Conservation (phyloP, 1,140 invertebrate genomes). For the Trichonephila clavata region DNA sequence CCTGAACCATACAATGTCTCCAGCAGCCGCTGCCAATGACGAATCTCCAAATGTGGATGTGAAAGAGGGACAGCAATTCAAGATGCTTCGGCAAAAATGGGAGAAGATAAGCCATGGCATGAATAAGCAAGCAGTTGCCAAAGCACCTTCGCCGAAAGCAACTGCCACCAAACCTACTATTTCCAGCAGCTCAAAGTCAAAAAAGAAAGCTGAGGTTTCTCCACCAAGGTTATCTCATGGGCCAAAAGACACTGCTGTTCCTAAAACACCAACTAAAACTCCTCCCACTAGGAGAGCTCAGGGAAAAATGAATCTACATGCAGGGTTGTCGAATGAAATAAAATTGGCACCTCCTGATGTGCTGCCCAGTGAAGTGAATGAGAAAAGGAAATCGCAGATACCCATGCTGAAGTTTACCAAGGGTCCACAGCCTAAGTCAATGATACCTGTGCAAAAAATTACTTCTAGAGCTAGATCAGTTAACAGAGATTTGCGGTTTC, state of each 20-base stretch:
- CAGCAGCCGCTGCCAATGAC: slow-evolving; percentile 23
- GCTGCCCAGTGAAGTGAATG: not conserved
- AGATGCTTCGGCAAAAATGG: slow-evolving; percentile 76
- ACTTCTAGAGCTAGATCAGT: slow-evolving; percentile 61
- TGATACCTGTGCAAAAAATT: slow-evolving; percentile 71
- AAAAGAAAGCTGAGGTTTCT: slow-evolving; percentile 61
- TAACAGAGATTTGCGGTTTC: slow-evolving; percentile 66
- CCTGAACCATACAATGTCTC: slow-evolving; percentile 19
- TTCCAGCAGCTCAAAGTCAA: slow-evolving; percentile 67
- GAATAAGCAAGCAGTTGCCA: slow-evolving; percentile 57
- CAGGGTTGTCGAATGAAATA: not conserved
- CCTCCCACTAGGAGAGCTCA: slow-evolving; percentile 23
- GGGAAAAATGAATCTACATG: slow-evolving; percentile 15
- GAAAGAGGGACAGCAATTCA: slow-evolving; percentile 69
- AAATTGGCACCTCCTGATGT: slow-evolving; percentile 22
- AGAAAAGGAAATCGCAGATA: slow-evolving; percentile 68
- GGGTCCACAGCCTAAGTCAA: slow-evolving; percentile 56
- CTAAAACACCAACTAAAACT: slow-evolving; percentile 69
- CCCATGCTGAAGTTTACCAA: slow-evolving; percentile 67
- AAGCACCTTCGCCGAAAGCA: slow-evolving; percentile 23
- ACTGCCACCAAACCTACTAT: slow-evolving; percentile 64
- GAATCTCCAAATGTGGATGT: slow-evolving; percentile 53
- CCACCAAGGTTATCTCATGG: slow-evolving; percentile 42
- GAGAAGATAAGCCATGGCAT: slow-evolving; percentile 73
- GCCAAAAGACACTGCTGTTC: slow-evolving; percentile 41